Evolutionary conservation across 2,888 invertebrate species (phyloP).

Genomic region (Tetragonula carbonaria): DNA sequence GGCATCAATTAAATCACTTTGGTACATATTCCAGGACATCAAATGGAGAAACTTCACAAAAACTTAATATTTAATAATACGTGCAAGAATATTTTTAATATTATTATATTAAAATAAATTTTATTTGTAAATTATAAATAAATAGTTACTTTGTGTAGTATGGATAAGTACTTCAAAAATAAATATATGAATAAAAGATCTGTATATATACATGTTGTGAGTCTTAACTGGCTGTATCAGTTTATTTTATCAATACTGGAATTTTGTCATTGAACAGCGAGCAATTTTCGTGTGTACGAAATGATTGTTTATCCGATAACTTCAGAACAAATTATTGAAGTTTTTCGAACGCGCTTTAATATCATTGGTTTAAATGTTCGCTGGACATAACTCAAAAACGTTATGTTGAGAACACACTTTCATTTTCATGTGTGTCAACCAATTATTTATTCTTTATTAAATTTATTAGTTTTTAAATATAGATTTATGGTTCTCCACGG

Average conservation of each 20-base stretch:
- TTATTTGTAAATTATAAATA: constrained; percentile 72
- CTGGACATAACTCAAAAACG: constrained; percentile 16
- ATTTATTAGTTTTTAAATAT: not conserved
- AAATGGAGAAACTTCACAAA: constrained; percentile 76
- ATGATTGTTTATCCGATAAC: not conserved
- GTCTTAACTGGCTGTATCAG: not conserved
- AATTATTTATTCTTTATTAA: constrained; percentile 11
- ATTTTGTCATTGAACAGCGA: not conserved
- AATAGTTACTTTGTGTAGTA: constrained; percentile 73
- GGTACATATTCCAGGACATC: constrained; percentile 72
- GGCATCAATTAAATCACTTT: constrained; percentile 77
- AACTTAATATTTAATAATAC: constrained; percentile 81
- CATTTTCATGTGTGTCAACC: constrained; percentile 12
- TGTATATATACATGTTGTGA: constrained; percentile 41
- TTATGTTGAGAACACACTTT: constrained; percentile 15
- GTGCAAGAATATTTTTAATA: constrained; percentile 54
- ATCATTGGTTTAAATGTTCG: constrained; percentile 10
- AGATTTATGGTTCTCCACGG: not conserved
- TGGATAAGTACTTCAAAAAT: constrained; percentile 55
- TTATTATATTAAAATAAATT: constrained; percentile 65
- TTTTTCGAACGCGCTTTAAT: constrained; percentile 27
- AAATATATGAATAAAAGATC: constrained; percentile 58
- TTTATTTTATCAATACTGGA: constrained; percentile 8
- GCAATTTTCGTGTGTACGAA: not conserved
- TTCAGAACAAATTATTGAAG: not conserved